Percentiles rank a stretch among this genome's conserved stretches.
phyloP scores from a whole-genome alignment of 2,113 vertebrate genomes.

The Alethe diademata region DNA sequence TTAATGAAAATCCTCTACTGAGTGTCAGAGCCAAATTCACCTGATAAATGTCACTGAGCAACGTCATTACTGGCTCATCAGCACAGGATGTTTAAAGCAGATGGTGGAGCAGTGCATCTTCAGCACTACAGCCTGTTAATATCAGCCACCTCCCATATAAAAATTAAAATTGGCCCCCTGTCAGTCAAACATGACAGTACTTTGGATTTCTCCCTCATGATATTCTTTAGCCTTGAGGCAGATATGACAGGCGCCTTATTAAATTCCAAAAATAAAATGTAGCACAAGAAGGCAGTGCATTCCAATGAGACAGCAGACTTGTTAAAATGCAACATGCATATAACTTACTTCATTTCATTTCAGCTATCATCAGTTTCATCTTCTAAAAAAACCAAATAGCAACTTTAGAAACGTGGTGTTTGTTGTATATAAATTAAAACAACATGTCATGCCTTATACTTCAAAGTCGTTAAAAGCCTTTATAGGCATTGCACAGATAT shows the following conservation, averaged over 20 bases:
- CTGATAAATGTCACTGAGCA: conserved; percentile 76
- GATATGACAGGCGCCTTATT: conserved; percentile 86
- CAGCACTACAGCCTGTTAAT: conserved; percentile 69
- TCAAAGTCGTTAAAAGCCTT: conserved; percentile 17
- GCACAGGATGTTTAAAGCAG: conserved; percentile 67
- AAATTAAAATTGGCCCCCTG: conserved; percentile 81
- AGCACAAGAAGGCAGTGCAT: conserved; percentile 77
- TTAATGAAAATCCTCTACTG: conserved; percentile 73
- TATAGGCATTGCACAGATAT: not conserved
- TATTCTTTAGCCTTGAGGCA: conserved; percentile 84
- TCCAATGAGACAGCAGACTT: conserved; percentile 80
- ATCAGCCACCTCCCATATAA: conserved; percentile 74
- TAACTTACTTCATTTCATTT: conserved; percentile 71
- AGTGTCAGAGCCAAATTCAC: conserved; percentile 66
- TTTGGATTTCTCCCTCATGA: conserved; percentile 79
- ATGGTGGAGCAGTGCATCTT: conserved; percentile 66
- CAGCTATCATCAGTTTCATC: conserved; percentile 65
- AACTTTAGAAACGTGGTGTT: conserved; percentile 57
- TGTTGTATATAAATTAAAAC: conserved; percentile 56
- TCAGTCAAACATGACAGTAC: conserved; percentile 85
- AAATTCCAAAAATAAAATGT: conserved; percentile 85
- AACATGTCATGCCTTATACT: conserved; percentile 33
- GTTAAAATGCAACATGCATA: conserved; percentile 80
- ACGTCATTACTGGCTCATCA: conserved; percentile 76
- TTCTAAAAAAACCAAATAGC: conserved; percentile 62